These are phyloP conservation scores for Amniataba percoides DNA, from an alignment of 2,797 vertebrate genomes.

Conservation along the genomic window DNA sequence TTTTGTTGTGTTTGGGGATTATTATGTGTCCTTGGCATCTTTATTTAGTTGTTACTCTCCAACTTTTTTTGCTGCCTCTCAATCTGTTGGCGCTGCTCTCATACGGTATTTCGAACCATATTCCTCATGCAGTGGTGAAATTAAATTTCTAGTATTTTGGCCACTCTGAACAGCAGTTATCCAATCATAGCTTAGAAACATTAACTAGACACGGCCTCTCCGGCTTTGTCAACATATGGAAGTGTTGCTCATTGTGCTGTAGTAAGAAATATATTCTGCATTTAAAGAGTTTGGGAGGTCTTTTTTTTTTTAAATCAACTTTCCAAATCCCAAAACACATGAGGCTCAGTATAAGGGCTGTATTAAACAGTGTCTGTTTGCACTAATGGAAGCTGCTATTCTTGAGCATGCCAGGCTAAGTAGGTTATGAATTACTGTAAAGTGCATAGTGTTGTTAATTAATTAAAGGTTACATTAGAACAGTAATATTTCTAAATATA, in stretches of 20 bases:
- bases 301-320: neutral
- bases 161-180: neutral
- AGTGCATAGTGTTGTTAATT: neutral
- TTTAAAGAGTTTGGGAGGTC: neutral
- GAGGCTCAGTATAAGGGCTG: neutral
- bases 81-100: conserved; percentile 20
- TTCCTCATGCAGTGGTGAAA: conserved; percentile 7
- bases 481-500: neutral
- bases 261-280: neutral
- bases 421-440: neutral
- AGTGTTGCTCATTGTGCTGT: neutral
- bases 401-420: neutral
- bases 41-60: conserved; percentile 31
- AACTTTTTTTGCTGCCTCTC: conserved; percentile 34
- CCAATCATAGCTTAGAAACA: conserved; percentile 8
- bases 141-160: conserved; percentile 7
- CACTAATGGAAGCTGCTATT: neutral
- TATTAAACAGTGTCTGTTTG: neutral
- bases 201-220: neutral
- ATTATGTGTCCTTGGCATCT: conserved; percentile 36
- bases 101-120: neutral
- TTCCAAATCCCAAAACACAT: neutral
- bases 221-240: neutral
- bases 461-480: neutral
- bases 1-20: conserved; percentile 55